Evolutionary conservation across 2,888 invertebrate species (phyloP).

Genomic region (Drosophila subquinaria): DNA sequence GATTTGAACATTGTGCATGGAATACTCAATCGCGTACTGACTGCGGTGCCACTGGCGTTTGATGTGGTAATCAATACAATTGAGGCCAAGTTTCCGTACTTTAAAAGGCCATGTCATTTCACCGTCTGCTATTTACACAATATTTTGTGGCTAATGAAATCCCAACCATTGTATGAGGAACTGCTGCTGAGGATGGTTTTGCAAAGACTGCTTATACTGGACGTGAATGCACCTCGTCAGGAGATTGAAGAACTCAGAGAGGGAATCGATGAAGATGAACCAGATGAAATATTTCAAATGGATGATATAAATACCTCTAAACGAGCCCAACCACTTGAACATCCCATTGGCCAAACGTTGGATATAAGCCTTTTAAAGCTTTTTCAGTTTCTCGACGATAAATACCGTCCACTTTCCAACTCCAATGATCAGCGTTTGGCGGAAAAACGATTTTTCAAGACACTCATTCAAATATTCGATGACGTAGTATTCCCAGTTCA

Average conservation of each 20-base stretch:
- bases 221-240: conserved; percentile 89
- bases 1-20: conserved; percentile 89
- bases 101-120: conserved; percentile 88
- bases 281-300: conserved; percentile 82
- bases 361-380: conserved; percentile 92
- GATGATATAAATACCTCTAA: conserved; percentile 60
- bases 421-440: conserved; percentile 86
- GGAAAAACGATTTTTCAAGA: conserved; percentile 86
- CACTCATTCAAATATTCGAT: conserved; percentile 90
- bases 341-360: conserved; percentile 88
- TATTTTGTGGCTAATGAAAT: conserved; percentile 90
- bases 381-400: conserved; percentile 88
- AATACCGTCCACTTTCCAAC: conserved; percentile 55
- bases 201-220: conserved; percentile 91
- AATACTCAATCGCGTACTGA: conserved; percentile 84
- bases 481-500: conserved; percentile 93
- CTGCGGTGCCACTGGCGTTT: conserved; percentile 88
- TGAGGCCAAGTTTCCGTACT: conserved; percentile 91
- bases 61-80: conserved; percentile 89
- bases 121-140: conserved; percentile 93
- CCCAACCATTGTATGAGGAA: conserved; percentile 90
- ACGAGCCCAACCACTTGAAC: conserved; percentile 83
- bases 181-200: conserved; percentile 91
- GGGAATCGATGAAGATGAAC: conserved; percentile 85
- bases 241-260: conserved; percentile 87